A percentile compares a stretch with the other conserved stretches of the same genome.
Conservation (phyloP, 1,140 invertebrate genomes). For the Meloidogyne hapla region DNA sequence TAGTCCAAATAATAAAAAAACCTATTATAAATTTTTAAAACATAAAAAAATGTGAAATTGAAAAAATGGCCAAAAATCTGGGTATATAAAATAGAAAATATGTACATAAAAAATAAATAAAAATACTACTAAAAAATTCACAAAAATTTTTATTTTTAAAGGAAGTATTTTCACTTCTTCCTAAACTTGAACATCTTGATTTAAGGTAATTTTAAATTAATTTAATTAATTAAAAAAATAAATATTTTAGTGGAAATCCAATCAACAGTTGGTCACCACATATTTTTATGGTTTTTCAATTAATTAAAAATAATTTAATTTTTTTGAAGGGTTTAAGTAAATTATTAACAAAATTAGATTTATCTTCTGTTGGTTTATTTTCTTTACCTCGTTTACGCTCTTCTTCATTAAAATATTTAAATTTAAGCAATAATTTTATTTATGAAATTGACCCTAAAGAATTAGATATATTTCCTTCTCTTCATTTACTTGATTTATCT, state of each 20-base stretch:
- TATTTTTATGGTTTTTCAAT: slow-evolving; percentile 34
- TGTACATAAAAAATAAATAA: too few species aligned
- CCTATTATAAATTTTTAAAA: too few species aligned
- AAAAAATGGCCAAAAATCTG: too few species aligned
- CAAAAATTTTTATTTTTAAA: not conserved
- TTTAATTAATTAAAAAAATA: slow-evolving; percentile 37
- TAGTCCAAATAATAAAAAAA: too few species aligned
- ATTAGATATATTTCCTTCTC: slow-evolving; percentile 4
- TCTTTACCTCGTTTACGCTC: slow-evolving; percentile 41
- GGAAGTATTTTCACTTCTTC: not conserved
- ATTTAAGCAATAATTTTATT: slow-evolving; percentile 18
- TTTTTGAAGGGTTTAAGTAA: slow-evolving; percentile 38
- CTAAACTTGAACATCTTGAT: not conserved
- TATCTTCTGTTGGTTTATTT: slow-evolving; percentile 48
- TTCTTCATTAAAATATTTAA: slow-evolving; percentile 4
- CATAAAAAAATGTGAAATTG: too few species aligned
- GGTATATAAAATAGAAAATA: too few species aligned
- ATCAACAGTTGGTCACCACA: slow-evolving; percentile 48
- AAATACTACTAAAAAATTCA: too few species aligned
- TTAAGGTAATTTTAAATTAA: slow-evolving; percentile 27
- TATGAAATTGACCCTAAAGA: slow-evolving; percentile 11
- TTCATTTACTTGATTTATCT: slow-evolving; percentile 12
- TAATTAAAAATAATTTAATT: not conserved
- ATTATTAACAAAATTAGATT: slow-evolving; percentile 33
- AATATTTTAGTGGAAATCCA: slow-evolving; percentile 44